Percentiles rank a stretch among this genome's conserved stretches.
These are phyloP conservation scores for Ascaphus truei DNA, from an alignment of 2,113 vertebrate species.

Conservation along the genomic window DNA sequence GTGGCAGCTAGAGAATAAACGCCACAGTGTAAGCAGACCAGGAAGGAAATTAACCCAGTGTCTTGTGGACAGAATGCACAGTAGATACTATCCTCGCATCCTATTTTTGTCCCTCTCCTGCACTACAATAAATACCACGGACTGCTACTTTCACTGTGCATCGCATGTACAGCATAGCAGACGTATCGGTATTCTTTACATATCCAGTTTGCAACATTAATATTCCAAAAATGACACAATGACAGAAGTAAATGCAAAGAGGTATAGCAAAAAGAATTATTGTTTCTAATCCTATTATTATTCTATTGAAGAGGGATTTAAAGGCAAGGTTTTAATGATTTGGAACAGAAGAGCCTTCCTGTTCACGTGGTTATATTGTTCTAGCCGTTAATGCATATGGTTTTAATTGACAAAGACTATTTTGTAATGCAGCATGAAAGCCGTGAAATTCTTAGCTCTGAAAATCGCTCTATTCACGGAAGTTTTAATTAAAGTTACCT, in stretches of 20 bases:
- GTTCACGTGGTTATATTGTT: conserved; percentile 7
- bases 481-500: conserved; percentile 34
- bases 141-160: no score
- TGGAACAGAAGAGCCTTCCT: background rate
- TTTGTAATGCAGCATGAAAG: conserved; percentile 25
- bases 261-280: background rate
- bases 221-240: background rate
- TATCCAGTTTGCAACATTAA: background rate
- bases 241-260: background rate
- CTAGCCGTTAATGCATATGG: conserved; percentile 2
- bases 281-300: background rate
- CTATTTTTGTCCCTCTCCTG: no score
- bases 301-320: background rate
- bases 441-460: conserved; percentile 1
- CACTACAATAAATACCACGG: no score
- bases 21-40: no score
- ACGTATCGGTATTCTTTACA: no score
- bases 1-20: no score
- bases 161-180: no score
- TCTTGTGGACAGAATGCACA: no score
- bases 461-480: background rate
- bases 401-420: conserved; percentile 31
- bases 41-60: no score
- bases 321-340: background rate
- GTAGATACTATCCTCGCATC: no score